These are phyloP conservation scores for Maconellicoccus hirsutus DNA, from an alignment of 1,140 invertebrate species.

Conservation along the genomic window DNA sequence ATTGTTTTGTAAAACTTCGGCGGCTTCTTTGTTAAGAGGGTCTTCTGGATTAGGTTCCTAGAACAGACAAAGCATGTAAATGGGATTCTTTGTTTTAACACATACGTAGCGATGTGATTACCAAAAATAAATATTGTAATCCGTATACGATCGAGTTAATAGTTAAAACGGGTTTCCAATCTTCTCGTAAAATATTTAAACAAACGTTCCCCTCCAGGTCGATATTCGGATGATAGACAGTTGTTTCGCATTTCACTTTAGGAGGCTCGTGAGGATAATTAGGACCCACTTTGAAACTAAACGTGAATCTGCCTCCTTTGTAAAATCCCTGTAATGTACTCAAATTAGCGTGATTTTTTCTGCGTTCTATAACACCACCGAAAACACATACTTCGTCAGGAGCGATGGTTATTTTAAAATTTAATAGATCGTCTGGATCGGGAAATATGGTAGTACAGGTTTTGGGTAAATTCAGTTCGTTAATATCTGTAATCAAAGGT, in stretches of 20 bases:
- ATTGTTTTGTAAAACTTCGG: constrained; percentile 90
- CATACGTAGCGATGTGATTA: constrained; percentile 34
- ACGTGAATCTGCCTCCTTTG: constrained; percentile 81
- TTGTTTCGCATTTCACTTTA: constrained; percentile 89
- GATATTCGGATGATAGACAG: constrained; percentile 92
- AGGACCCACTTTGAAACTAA: constrained; percentile 94
- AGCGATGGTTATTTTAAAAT: constrained; percentile 90
- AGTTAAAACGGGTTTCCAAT: constrained; percentile 97
- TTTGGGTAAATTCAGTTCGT: constrained; percentile 93
- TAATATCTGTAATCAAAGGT: constrained; percentile 72
- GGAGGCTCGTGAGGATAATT: constrained; percentile 94
- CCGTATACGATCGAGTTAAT: constrained; percentile 98
- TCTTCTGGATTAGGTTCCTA: constrained; percentile 98
- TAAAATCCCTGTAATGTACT: constrained; percentile 69
- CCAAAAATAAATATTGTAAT: constrained; percentile 92
- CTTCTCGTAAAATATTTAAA: constrained; percentile 88
- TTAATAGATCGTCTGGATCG: constrained; percentile 89
- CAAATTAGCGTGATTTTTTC: not conserved
- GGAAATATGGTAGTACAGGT: constrained; percentile 93
- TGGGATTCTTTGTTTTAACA: not conserved
- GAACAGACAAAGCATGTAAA: constrained; percentile 23
- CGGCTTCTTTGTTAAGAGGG: constrained; percentile 97
- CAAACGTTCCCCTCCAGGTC: constrained; percentile 92
- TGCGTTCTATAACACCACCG: not conserved
- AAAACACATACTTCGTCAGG: constrained; percentile 69